Conservation (phyloP, 2,888 invertebrate genomes). For the Troilus luridus region DNA sequence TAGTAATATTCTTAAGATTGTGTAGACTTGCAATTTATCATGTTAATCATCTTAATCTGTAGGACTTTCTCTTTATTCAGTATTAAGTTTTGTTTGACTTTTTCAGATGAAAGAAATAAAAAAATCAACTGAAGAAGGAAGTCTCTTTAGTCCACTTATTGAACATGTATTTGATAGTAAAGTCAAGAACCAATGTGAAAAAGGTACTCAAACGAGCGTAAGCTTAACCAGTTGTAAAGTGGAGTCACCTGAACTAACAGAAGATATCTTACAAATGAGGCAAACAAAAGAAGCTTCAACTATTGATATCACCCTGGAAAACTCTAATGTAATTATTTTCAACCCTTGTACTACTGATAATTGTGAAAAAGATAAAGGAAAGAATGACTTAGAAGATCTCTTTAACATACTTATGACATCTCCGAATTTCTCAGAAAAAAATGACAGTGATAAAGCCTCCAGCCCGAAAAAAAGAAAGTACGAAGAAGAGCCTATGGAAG, state of each 20-base stretch:
- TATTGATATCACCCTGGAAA: conserved; percentile 49
- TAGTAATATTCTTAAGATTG: neutral
- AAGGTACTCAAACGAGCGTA: conserved; percentile 62
- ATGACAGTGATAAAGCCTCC: conserved; percentile 13
- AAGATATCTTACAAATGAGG: conserved; percentile 30
- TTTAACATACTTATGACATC: conserved; percentile 61
- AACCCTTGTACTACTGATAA: conserved; percentile 49
- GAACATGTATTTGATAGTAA: conserved; percentile 58
- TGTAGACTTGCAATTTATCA: neutral
- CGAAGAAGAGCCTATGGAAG: neutral
- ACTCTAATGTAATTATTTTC: conserved; percentile 54
- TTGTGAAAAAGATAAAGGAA: conserved; percentile 46
- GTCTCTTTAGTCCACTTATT: conserved; percentile 53
- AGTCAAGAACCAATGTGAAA: conserved; percentile 51
- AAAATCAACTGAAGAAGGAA: conserved; percentile 59
- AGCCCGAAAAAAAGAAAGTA: conserved; percentile 55
- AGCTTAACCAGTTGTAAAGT: conserved; percentile 48
- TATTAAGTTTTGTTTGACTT: neutral
- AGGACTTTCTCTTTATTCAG: neutral
- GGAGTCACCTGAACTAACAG: neutral
- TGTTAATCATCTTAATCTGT: neutral
- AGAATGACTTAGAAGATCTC: conserved; percentile 59
- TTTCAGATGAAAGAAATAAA: conserved; percentile 63
- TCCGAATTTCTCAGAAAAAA: conserved; percentile 51
- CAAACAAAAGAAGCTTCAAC: conserved; percentile 49